These are phyloP conservation scores for Dryobotodes eremita DNA, from an alignment of 2,888 invertebrate genomes.

Conservation along the genomic window DNA sequence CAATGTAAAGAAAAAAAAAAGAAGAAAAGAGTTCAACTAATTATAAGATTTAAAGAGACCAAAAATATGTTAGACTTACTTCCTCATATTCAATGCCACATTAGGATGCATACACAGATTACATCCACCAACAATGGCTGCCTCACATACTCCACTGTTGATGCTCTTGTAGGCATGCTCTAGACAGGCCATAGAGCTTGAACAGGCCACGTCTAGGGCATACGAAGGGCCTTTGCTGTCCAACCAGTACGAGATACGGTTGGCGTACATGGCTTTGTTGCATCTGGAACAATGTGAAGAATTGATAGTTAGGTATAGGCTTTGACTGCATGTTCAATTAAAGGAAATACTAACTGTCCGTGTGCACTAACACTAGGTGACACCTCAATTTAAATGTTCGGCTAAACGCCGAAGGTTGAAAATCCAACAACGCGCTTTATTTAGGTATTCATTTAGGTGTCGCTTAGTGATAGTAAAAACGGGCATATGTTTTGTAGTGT, in stretches of 20 bases:
- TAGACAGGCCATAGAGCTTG: slow-evolving; percentile 73
- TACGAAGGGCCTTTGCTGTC: slow-evolving; percentile 76
- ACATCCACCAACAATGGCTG: slow-evolving; percentile 91
- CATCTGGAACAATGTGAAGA: slow-evolving; percentile 63
- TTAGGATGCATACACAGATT: slow-evolving; percentile 90
- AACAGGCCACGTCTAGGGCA: slow-evolving; percentile 70
- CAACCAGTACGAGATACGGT: slow-evolving; percentile 80
- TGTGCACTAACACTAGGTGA: background rate
- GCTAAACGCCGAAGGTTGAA: background rate
- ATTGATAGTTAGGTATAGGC: background rate
- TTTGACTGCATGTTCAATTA: background rate
- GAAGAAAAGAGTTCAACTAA: background rate
- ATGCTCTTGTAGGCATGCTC: slow-evolving; percentile 75
- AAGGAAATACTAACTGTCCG: background rate
- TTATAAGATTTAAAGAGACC: background rate
- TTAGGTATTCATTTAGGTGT: background rate
- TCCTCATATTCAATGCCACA: slow-evolving; percentile 69
- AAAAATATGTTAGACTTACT: slow-evolving; percentile 57
- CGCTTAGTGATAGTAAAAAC: background rate
- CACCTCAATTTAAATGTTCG: too few species aligned
- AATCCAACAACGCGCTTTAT: background rate
- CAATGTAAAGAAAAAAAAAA: background rate
- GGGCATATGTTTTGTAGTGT: background rate
- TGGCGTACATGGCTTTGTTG: slow-evolving; percentile 78
- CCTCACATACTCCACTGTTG: slow-evolving; percentile 74